phyloP scores from a whole-genome alignment of 2,113 vertebrate genomes.

The Aldabrachelys gigantea region DNA sequence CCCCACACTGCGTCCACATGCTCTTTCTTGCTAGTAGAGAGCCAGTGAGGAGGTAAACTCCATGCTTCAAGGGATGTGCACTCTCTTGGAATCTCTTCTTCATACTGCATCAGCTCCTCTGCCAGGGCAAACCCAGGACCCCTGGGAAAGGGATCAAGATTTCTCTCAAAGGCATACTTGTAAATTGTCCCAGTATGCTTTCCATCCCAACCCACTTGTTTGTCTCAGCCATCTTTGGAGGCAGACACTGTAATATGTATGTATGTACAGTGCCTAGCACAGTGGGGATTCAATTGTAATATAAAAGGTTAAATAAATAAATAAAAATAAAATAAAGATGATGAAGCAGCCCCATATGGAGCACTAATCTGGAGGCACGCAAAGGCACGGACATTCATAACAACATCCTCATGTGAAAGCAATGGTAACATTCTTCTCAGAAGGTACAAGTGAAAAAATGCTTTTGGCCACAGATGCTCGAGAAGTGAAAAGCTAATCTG shows the following conservation, averaged over 20 bases:
- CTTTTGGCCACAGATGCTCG: neutral
- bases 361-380: neutral
- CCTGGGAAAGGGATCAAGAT: neutral
- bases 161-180: neutral
- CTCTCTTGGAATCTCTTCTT: neutral
- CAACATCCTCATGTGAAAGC: neutral
- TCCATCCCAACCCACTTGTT: slow-evolving; percentile 42
- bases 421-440: neutral
- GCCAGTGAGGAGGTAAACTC: neutral
- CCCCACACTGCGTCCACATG: neutral
- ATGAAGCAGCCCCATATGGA: neutral
- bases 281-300: neutral
- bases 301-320: neutral
- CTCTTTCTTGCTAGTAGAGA: neutral
- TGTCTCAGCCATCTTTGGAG: neutral
- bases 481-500: slow-evolving; percentile 31
- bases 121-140: neutral
- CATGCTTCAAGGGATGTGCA: neutral
- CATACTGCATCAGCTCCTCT: neutral
- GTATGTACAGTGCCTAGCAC: neutral
- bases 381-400: slow-evolving; percentile 41
- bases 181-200: neutral
- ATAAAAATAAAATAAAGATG: neutral
- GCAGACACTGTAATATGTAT: neutral
- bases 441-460: neutral